Conservation (phyloP, 1,140 invertebrate species). For the Nephila pilipes region DNA sequence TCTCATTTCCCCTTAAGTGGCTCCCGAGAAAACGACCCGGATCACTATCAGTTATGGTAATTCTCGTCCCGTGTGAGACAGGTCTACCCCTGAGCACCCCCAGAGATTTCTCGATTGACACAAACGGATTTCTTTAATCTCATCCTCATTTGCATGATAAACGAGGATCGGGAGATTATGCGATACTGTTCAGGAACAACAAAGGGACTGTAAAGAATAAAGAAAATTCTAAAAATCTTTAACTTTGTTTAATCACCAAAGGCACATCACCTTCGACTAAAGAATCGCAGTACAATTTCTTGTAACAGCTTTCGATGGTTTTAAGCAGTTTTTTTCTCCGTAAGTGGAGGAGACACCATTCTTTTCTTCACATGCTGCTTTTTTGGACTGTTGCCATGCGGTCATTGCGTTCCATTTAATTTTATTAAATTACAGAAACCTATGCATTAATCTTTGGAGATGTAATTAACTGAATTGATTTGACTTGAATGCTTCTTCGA, state of each 20-base stretch:
- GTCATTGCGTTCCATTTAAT: too few relatives aligned
- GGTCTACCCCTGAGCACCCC: not conserved
- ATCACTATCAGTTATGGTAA: conserved; percentile 27
- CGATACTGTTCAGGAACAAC: not conserved
- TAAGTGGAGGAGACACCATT: too few relatives aligned
- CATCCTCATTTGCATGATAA: conserved; percentile 29
- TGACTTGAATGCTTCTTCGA: too few relatives aligned
- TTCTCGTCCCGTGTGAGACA: not conserved
- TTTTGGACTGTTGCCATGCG: too few relatives aligned
- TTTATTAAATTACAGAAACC: too few relatives aligned
- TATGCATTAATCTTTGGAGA: too few relatives aligned
- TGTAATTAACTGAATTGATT: too few relatives aligned
- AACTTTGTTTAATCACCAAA: conserved; percentile 16
- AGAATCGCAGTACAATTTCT: not conserved
- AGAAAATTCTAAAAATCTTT: not conserved
- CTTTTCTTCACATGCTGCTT: too few relatives aligned
- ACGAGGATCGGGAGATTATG: conserved; percentile 16
- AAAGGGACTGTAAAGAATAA: not conserved
- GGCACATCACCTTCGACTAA: not conserved
- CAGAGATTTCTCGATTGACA: conserved; percentile 21
- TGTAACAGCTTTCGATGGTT: too few relatives aligned
- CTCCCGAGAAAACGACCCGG: not conserved
- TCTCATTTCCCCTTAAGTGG: not conserved
- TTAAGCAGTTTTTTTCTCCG: too few relatives aligned
- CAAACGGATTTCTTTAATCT: conserved; percentile 26